Percentiles rank a stretch among this genome's conserved stretches.
Conservation (phyloP, 1,140 invertebrate genomes). For the Drosophila nannoptera region DNA sequence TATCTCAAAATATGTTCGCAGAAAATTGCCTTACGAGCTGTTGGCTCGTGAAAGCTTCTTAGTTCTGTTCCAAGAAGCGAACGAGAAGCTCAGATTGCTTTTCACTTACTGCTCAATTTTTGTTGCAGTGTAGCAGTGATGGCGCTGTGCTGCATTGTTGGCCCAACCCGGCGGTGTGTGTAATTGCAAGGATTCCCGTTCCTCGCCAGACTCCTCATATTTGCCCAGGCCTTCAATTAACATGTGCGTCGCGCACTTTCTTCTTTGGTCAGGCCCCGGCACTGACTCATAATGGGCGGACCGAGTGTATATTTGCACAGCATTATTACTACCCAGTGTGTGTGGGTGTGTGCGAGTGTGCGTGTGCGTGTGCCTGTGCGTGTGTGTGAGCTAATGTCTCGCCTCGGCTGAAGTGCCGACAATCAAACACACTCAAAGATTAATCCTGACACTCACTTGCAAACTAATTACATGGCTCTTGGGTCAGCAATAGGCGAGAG, state of each 20-base stretch:
- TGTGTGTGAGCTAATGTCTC: not conserved
- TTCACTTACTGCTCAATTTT: not conserved
- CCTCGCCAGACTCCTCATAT: constrained; percentile 22
- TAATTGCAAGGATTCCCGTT: constrained; percentile 38
- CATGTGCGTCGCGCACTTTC: constrained; percentile 68
- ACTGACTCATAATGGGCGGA: constrained; percentile 36
- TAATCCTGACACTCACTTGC: constrained; percentile 77
- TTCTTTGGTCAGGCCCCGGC: constrained; percentile 52
- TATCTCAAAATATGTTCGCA: no score
- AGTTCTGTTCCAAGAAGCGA: not conserved
- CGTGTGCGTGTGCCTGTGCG: not conserved
- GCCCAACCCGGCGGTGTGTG: constrained; percentile 24
- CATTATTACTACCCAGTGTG: constrained; percentile 60
- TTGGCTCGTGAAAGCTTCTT: no score
- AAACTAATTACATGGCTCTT: constrained; percentile 78
- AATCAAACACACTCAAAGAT: constrained; percentile 78
- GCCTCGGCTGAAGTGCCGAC: constrained; percentile 54
- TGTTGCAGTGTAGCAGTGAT: constrained; percentile 15
- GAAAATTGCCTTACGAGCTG: no score
- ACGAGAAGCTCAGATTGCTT: not conserved
- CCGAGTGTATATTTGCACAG: constrained; percentile 56
- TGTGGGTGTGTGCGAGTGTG: no score
- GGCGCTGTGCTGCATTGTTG: constrained; percentile 16
- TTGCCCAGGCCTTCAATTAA: constrained; percentile 69
- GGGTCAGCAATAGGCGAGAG: constrained; percentile 48